Percentiles rank a stretch among this genome's conserved stretches.
phyloP scores from a whole-genome alignment of 2,797 vertebrate species.

The Moxostoma hubbsi region DNA sequence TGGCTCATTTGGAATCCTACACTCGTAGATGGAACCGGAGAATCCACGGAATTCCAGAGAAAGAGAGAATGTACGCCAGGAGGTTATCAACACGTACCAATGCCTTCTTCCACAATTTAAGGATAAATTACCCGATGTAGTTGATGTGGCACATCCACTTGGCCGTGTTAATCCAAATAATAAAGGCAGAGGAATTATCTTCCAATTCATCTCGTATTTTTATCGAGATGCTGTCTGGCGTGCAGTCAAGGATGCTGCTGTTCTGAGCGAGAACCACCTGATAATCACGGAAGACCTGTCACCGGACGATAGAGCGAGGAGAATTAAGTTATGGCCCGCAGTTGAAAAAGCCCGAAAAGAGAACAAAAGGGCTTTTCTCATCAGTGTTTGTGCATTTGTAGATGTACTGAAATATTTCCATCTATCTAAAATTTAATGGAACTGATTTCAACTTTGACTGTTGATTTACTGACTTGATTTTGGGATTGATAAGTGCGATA shows the following conservation, averaged over 20 bases:
- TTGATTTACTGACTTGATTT: too few relatives aligned
- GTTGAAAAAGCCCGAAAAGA: background rate
- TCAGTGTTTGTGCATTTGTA: background rate
- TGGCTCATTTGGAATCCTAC: conserved; percentile 1
- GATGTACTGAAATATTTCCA: background rate
- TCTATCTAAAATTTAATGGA: background rate
- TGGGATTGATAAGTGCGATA: background rate
- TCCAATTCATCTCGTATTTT: background rate
- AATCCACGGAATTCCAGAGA: background rate
- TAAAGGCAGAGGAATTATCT: background rate
- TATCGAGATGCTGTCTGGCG: too few relatives aligned
- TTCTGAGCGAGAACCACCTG: background rate
- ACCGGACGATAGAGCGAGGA: background rate
- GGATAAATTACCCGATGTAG: background rate
- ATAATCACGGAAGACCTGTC: background rate
- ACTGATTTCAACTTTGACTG: background rate
- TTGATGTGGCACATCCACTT: background rate
- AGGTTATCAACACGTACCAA: background rate
- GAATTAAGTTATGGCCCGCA: background rate
- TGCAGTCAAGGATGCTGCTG: too few relatives aligned
- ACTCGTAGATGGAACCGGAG: background rate
- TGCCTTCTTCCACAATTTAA: background rate
- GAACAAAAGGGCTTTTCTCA: background rate
- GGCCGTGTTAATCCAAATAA: background rate
- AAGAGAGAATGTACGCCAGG: background rate